Conservation (phyloP, 2,888 invertebrate species). For the Dioctria rufipes region DNA sequence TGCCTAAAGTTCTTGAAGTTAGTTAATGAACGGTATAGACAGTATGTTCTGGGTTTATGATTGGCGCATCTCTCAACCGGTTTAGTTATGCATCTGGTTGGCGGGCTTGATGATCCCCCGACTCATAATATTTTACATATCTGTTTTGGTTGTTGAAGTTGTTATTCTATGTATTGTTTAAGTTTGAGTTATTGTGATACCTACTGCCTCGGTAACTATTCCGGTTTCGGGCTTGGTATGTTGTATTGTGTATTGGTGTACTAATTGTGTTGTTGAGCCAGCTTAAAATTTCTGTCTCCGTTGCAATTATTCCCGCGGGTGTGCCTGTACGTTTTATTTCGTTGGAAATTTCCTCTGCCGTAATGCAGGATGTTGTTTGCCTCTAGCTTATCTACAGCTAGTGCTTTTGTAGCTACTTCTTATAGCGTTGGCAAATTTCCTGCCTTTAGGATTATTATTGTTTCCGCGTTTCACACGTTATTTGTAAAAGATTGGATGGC, state of each 20-base stretch:
- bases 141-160: too few species aligned
- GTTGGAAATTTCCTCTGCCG: not conserved
- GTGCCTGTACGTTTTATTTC: not conserved
- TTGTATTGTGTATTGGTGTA: too few species aligned
- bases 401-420: constrained; percentile 8
- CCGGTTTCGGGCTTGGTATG: not conserved
- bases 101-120: too few species aligned
- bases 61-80: too few species aligned
- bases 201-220: not conserved
- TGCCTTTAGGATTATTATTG: constrained; percentile 12
- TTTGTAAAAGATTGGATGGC: not conserved
- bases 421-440: not conserved
- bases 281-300: not conserved
- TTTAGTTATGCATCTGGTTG: too few species aligned
- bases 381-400: not conserved
- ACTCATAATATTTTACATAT: too few species aligned
- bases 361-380: not conserved
- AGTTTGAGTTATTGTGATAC: not conserved
- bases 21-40: too few species aligned
- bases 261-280: not conserved
- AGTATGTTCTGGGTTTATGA: too few species aligned
- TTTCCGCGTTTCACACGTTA: constrained; percentile 24
- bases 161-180: too few species aligned
- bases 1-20: too few species aligned
- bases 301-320: not conserved